Evolutionary conservation across 2,888 invertebrate genomes (phyloP).

Genomic region (Lasioglossum malachurum): DNA sequence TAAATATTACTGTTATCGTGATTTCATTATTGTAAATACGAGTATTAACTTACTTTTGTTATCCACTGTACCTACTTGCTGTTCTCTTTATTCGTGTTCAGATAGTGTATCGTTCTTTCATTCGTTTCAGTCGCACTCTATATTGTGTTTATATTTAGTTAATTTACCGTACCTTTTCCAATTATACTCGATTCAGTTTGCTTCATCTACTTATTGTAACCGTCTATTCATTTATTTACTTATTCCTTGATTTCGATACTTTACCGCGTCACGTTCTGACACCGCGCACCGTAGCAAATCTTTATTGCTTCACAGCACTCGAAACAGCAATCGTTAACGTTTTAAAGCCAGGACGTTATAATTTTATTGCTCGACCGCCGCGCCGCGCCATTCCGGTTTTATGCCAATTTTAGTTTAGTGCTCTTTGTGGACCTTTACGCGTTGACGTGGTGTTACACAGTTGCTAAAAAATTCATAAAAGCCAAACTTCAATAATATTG

Average conservation of each 20-base stretch:
- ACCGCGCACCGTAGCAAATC: not conserved
- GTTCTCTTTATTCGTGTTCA: not conserved
- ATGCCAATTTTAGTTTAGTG: conserved; percentile 5
- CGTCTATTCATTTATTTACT: not conserved
- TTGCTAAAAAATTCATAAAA: not conserved
- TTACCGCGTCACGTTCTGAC: not conserved
- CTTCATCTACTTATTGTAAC: not conserved
- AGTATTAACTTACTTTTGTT: no score
- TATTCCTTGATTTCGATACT: not conserved
- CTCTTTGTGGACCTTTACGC: not conserved
- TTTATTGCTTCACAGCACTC: not conserved
- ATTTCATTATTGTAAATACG: no score
- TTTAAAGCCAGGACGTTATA: not conserved
- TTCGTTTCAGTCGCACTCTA: not conserved
- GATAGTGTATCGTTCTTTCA: not conserved
- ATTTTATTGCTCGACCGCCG: not conserved
- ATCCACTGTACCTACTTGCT: not conserved
- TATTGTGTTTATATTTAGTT: not conserved
- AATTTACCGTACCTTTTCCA: not conserved
- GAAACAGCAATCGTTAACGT: not conserved
- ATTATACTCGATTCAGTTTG: not conserved
- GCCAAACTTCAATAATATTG: not conserved
- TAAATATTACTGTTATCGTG: no score
- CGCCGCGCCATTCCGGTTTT: not conserved
- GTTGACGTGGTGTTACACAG: not conserved